A percentile compares a stretch with the other conserved stretches of the same genome.
phyloP scores from a whole-genome alignment of 64 coral and sea anemone genomes.

The Cladopsammia gracilis region DNA sequence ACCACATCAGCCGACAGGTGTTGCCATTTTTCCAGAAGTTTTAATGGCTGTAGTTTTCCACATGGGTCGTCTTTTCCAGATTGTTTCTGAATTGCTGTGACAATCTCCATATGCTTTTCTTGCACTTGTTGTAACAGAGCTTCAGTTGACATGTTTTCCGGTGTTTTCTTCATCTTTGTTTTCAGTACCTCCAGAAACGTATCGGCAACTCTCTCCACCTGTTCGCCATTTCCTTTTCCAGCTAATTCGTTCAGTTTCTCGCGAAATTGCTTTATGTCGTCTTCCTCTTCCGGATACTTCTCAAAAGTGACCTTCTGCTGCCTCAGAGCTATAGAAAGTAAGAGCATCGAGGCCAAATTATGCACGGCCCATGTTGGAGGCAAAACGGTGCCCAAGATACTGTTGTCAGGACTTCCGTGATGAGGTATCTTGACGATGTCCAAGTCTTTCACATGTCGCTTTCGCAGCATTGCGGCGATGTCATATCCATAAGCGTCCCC shows the following conservation, averaged over 20 bases:
- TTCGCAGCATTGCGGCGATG: not conserved
- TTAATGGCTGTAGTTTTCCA: not conserved
- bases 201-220: not conserved
- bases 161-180: not conserved
- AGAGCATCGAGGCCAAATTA: not conserved
- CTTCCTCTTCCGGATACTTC: not conserved
- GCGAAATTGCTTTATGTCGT: not conserved
- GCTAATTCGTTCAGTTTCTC: not conserved
- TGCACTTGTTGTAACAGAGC: not conserved
- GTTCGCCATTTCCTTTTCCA: not conserved
- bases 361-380: not conserved
- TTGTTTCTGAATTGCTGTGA: not conserved
- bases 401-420: not conserved
- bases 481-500: slow-evolving; percentile 8
- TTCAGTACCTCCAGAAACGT: not conserved
- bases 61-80: not conserved
- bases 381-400: not conserved
- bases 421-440: slow-evolving; percentile 16
- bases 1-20: not conserved
- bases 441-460: not conserved
- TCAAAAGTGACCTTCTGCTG: not conserved
- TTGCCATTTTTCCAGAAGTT: not conserved
- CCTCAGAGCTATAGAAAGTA: not conserved
- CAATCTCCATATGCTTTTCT: slow-evolving; percentile 2
- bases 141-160: not conserved